These are phyloP conservation scores for Drosophila glabriapex DNA, from an alignment of 2,888 invertebrate genomes.

Conservation along the genomic window DNA sequence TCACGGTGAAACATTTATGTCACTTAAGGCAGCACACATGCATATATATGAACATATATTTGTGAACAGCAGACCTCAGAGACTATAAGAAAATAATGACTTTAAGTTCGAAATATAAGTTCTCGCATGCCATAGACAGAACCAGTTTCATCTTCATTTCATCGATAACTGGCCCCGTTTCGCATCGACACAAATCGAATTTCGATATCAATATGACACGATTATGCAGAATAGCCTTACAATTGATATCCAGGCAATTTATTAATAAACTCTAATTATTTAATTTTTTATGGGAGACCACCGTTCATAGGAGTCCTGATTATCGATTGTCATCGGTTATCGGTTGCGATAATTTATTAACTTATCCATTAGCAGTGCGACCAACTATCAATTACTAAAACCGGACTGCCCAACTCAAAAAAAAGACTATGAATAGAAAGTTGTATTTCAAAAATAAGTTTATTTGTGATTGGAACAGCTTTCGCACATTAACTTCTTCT, in stretches of 20 bases:
- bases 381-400: background rate
- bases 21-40: slow-evolving; percentile 24
- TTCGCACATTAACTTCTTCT: background rate
- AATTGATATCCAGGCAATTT: background rate
- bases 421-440: background rate
- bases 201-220: background rate
- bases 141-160: background rate
- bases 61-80: background rate
- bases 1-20: slow-evolving; percentile 22
- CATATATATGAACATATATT: background rate
- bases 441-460: background rate
- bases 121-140: background rate
- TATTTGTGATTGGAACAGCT: background rate
- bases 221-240: background rate
- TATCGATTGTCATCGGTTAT: background rate
- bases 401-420: background rate
- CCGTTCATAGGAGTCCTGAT: accelerated
- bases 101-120: background rate
- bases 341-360: background rate
- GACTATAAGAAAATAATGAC: background rate
- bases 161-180: background rate
- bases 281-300: background rate
- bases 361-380: background rate
- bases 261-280: background rate
- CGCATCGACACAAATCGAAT: background rate